Percentiles rank a stretch among this genome's conserved stretches.
Evolutionary conservation across 2,797 vertebrate species (phyloP).

Genomic region (Diplodus puntazzo): DNA sequence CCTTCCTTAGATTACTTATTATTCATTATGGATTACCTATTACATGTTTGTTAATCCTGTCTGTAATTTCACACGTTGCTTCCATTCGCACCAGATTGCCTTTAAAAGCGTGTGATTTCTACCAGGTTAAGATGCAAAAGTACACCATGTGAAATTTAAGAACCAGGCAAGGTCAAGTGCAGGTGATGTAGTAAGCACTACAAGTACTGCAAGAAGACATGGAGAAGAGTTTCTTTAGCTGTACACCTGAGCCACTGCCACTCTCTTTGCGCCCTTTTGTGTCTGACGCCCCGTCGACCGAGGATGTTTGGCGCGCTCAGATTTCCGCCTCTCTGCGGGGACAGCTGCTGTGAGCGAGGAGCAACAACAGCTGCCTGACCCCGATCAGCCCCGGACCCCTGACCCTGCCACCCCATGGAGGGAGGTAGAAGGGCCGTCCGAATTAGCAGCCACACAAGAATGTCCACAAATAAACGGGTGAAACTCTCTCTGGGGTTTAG

Average conservation of each 20-base stretch:
- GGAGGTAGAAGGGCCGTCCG: conserved; percentile 38
- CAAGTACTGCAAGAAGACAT: too few relatives aligned
- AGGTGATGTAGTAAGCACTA: neutral
- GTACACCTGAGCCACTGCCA: conserved; percentile 2
- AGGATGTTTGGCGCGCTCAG: conserved; percentile 61
- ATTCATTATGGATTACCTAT: neutral
- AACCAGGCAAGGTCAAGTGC: neutral
- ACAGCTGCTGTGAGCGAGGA: conserved; percentile 73
- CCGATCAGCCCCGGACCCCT: conserved; percentile 54
- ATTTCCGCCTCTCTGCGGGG: conserved; percentile 70
- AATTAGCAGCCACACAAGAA: conserved; percentile 71
- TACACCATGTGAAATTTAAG: neutral
- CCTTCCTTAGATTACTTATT: conserved; percentile 10
- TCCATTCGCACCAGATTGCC: neutral
- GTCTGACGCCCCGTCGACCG: conserved; percentile 14
- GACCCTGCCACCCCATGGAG: conserved; percentile 65
- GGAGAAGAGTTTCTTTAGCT: neutral
- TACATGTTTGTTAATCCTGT: neutral
- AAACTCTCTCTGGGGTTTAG: neutral
- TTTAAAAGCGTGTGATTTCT: neutral
- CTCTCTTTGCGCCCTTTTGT: conserved; percentile 27
- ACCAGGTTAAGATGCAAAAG: neutral
- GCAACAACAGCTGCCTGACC: conserved; percentile 85
- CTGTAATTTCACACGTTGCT: neutral
- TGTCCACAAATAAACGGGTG: conserved; percentile 8